These are phyloP conservation scores for Semicossyphus pulcher DNA, from an alignment of 2,113 vertebrate species.

Conservation along the genomic window DNA sequence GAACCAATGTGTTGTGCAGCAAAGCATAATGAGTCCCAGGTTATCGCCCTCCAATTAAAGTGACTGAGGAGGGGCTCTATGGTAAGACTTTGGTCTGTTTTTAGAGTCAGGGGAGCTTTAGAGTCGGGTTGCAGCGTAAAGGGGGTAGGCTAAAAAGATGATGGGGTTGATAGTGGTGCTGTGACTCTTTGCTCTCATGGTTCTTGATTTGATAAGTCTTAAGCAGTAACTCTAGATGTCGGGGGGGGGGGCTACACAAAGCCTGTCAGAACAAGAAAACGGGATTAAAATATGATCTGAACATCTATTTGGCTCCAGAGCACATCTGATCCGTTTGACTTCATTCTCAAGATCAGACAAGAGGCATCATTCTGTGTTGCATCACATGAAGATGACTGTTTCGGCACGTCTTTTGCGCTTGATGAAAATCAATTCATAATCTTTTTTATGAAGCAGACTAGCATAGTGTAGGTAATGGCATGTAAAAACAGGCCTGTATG, in stretches of 20 bases:
- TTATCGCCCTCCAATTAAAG: constrained; percentile 23
- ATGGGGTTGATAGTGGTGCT: not conserved
- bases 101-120: constrained; percentile 38
- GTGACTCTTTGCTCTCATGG: not conserved
- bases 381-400: constrained; percentile 5
- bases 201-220: constrained; percentile 23
- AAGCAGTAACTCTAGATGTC: constrained; percentile 5
- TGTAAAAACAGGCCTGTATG: constrained; percentile 40
- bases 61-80: not conserved
- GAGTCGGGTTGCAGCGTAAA: constrained; percentile 37
- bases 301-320: not conserved
- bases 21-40: not conserved
- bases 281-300: constrained; percentile 6
- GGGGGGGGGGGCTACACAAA: not conserved
- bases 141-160: constrained; percentile 18
- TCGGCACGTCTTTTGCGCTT: not conserved
- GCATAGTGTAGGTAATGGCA: constrained; percentile 7
- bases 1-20: not conserved
- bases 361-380: not conserved
- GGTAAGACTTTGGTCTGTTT: constrained; percentile 36
- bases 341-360: constrained; percentile 45
- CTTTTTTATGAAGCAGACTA: not conserved
- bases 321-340: not conserved
- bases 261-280: constrained; percentile 30
- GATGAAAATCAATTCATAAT: not conserved